phyloP scores from a whole-genome alignment of 1,140 invertebrate genomes.

The Microplitis demolitor region DNA sequence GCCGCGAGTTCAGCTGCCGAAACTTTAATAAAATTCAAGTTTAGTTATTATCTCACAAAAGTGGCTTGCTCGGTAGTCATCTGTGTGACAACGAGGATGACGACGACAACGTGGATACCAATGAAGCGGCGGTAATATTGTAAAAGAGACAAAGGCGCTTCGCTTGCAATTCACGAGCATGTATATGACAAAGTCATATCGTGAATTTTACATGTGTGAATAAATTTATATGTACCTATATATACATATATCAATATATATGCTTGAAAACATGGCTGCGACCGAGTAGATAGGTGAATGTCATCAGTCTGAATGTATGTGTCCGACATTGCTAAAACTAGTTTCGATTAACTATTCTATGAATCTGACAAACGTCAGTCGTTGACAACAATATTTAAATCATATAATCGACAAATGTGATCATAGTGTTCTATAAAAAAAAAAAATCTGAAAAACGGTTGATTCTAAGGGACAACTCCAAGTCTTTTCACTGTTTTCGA shows the following conservation, averaged over 20 bases:
- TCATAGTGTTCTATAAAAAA: too few species aligned
- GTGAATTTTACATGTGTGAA: neutral
- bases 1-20: constrained; percentile 6
- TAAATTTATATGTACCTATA: neutral
- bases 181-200: neutral
- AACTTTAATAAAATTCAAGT: constrained; percentile 9
- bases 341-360: neutral
- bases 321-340: neutral
- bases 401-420: too few species aligned
- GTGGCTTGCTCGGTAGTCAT: neutral
- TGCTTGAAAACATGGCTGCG: neutral
- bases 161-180: neutral
- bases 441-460: too few species aligned
- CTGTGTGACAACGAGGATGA: neutral
- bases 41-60: too few species aligned
- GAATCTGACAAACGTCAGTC: neutral
- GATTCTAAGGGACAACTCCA: too few species aligned
- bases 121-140: too few species aligned
- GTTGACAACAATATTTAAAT: neutral
- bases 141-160: neutral
- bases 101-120: too few species aligned
- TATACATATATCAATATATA: neutral
- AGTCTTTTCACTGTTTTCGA: too few species aligned
- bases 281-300: neutral
- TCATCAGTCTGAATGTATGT: neutral